These are phyloP conservation scores for Pipistrellus pipistrellus DNA, from an alignment of 2,797 vertebrate species.

Conservation along the genomic window DNA sequence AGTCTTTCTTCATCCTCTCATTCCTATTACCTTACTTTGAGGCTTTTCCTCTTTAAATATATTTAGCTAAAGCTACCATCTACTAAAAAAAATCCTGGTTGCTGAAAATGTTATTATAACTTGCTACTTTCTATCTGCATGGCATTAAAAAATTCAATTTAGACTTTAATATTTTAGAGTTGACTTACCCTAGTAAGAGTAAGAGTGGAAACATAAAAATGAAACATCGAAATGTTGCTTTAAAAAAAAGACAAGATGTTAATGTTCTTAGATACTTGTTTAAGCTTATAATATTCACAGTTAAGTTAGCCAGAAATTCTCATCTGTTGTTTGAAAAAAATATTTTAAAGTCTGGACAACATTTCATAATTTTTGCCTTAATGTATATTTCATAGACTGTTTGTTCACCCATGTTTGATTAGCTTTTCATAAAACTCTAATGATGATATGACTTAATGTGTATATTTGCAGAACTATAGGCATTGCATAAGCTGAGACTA, in stretches of 20 bases:
- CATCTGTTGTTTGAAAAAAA: neutral
- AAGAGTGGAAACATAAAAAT: constrained; percentile 23
- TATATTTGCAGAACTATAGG: constrained; percentile 36
- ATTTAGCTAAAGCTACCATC: constrained; percentile 13
- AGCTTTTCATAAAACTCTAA: constrained; percentile 27
- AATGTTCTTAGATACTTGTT: neutral
- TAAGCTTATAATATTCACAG: neutral
- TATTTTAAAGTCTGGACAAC: neutral
- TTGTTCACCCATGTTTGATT: neutral
- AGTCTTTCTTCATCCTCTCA: neutral
- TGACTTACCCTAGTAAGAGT: neutral
- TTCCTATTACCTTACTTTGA: neutral
- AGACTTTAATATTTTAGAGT: constrained; percentile 26
- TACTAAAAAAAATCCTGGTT: neutral
- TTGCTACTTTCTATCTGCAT: neutral
- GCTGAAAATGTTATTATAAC: constrained; percentile 27
- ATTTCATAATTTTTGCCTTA: constrained; percentile 45
- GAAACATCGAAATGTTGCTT: constrained; percentile 23
- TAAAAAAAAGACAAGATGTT: neutral
- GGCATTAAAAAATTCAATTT: constrained; percentile 19
- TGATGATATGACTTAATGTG: neutral
- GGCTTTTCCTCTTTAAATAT: neutral
- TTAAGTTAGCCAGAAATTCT: neutral
- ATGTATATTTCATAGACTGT: constrained; percentile 31
- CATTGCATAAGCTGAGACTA: constrained; percentile 29